Evolutionary conservation across 2,888 invertebrate species (phyloP).

Genomic region (Cryptocheilus praepositus): DNA sequence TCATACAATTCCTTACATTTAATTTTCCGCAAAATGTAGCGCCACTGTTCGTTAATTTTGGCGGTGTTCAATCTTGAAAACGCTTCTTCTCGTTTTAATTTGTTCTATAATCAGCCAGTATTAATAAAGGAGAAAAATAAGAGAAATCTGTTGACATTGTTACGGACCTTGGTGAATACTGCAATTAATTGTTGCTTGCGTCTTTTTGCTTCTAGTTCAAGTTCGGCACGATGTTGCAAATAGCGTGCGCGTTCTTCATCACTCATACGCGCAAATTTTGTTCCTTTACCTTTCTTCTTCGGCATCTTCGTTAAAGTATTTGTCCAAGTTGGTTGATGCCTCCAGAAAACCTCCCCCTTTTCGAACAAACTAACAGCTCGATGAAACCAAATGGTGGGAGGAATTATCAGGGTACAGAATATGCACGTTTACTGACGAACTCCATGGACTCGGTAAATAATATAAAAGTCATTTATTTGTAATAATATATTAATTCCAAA

Average conservation of each 20-base stretch:
- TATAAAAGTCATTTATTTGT: slow-evolving; percentile 19
- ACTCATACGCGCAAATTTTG: slow-evolving; percentile 88
- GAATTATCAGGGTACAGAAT: too few relatives aligned
- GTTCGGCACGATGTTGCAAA: slow-evolving; percentile 87
- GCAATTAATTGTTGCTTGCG: slow-evolving; percentile 88
- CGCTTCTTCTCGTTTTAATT: slow-evolving; percentile 87
- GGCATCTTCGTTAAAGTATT: slow-evolving; percentile 70
- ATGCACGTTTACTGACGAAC: too few relatives aligned
- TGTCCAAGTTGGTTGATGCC: too few relatives aligned
- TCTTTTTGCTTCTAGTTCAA: slow-evolving; percentile 87
- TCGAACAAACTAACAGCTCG: too few relatives aligned
- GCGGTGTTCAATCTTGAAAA: slow-evolving; percentile 87
- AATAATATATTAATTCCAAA: slow-evolving; percentile 5
- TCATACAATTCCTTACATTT: slow-evolving; percentile 86
- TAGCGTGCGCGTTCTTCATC: slow-evolving; percentile 89
- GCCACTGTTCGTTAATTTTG: slow-evolving; percentile 91
- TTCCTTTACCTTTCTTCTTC: slow-evolving; percentile 83
- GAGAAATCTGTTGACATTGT: slow-evolving; percentile 3
- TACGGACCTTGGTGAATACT: slow-evolving; percentile 85
- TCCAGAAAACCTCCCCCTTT: too few relatives aligned
- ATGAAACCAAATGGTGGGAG: too few relatives aligned
- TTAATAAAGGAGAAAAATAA: slow-evolving; percentile 21
- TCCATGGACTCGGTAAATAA: neutral
- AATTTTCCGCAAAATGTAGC: slow-evolving; percentile 83
- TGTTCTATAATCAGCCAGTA: slow-evolving; percentile 78